Conservation (phyloP, 92 coral and sea anemone species). For the Micromussa lordhowensis region DNA sequence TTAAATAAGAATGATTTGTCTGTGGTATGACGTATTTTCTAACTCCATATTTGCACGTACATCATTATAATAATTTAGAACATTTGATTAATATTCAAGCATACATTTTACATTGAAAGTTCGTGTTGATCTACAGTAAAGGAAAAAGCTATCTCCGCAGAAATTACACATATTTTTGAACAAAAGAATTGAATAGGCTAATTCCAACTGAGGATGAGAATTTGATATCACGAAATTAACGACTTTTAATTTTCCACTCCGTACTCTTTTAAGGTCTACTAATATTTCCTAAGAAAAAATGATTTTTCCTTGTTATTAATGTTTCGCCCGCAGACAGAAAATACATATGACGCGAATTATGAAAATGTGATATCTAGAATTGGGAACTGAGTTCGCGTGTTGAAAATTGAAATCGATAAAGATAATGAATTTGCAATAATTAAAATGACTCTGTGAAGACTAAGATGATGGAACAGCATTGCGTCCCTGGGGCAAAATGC, state of each 20-base stretch:
- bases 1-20: slow-evolving; percentile 24
- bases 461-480: not conserved
- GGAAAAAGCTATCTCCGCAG: not conserved
- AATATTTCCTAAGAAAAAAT: not conserved
- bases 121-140: not conserved
- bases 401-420: not conserved
- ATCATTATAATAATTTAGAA: not conserved
- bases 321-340: not conserved
- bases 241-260: not conserved
- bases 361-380: not conserved
- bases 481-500: not conserved
- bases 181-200: not conserved
- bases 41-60: slow-evolving; percentile 11
- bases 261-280: not conserved
- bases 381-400: not conserved
- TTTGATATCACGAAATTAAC: not conserved
- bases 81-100: not conserved
- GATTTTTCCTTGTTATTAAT: not conserved
- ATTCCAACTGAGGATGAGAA: not conserved
- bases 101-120: not conserved
- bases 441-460: not conserved
- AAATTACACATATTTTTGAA: not conserved
- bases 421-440: not conserved
- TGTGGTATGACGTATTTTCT: slow-evolving; percentile 12
- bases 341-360: not conserved